Evolutionary conservation across 1,140 invertebrate species (phyloP).

Genomic region (Protaetia brevitarsis): DNA sequence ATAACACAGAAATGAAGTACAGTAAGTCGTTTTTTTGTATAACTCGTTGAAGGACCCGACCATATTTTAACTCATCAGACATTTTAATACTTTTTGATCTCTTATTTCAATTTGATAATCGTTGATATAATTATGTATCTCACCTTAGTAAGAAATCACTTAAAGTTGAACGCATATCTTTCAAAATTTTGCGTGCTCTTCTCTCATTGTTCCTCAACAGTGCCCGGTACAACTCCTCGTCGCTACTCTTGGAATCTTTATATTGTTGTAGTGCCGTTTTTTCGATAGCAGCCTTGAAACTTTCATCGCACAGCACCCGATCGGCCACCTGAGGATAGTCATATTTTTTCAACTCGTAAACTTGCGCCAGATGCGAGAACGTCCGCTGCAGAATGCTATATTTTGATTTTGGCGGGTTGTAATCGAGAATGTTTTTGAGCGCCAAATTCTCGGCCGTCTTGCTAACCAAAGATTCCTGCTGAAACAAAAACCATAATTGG

Average conservation of each 20-base stretch:
- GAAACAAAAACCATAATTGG: neutral
- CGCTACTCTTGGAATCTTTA: constrained; percentile 47
- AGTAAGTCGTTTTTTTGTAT: too few relatives aligned
- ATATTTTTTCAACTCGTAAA: constrained; percentile 57
- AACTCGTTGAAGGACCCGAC: too few relatives aligned
- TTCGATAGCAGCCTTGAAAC: constrained; percentile 66
- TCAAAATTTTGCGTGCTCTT: constrained; percentile 64
- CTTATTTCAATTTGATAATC: neutral
- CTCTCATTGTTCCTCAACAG: constrained; percentile 58
- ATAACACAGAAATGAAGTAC: too few relatives aligned
- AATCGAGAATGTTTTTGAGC: constrained; percentile 64
- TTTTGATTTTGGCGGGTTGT: constrained; percentile 54
- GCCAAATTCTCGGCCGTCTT: constrained; percentile 51
- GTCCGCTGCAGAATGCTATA: constrained; percentile 58
- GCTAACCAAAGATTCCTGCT: constrained; percentile 60
- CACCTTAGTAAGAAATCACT: constrained; percentile 65
- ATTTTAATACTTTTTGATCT: too few relatives aligned
- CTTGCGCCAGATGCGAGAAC: constrained; percentile 60
- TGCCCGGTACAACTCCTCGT: constrained; percentile 51
- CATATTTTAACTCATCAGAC: too few relatives aligned
- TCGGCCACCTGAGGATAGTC: constrained; percentile 62
- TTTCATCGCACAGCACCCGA: constrained; percentile 66
- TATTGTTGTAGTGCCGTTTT: constrained; percentile 55
- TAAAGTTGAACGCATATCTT: constrained; percentile 70
- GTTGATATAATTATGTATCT: neutral